phyloP scores from a whole-genome alignment of 2,113 vertebrate genomes.

The Chloropsis cyanopogon region DNA sequence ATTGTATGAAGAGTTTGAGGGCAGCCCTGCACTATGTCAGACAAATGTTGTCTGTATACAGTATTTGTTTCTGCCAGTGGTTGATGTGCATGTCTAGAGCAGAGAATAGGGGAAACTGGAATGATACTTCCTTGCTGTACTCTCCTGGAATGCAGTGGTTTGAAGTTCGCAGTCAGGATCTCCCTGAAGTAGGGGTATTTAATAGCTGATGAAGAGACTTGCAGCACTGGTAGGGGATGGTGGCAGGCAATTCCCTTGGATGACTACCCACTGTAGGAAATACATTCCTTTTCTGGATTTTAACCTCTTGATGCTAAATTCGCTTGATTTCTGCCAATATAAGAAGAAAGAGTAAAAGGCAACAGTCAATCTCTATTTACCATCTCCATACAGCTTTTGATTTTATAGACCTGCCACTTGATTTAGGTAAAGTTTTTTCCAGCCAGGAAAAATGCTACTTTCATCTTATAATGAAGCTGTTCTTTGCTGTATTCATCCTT shows the following conservation, averaged over 20 bases:
- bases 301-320: neutral
- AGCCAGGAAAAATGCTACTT: neutral
- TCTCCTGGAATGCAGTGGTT: neutral
- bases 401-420: neutral
- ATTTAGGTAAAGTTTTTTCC: neutral
- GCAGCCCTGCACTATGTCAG: neutral
- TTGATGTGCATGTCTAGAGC: neutral
- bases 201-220: neutral
- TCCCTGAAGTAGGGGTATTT: neutral
- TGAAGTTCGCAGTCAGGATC: neutral
- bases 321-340: neutral
- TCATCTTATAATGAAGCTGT: neutral
- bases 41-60: neutral
- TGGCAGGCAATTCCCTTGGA: neutral
- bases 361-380: neutral
- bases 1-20: neutral
- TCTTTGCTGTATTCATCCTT: neutral
- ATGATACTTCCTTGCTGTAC: neutral
- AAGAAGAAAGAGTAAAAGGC: neutral
- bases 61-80: neutral
- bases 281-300: neutral
- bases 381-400: neutral
- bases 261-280: neutral
- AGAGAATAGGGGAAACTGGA: neutral
- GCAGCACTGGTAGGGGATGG: neutral